phyloP scores from a whole-genome alignment of 2,888 invertebrate genomes.

The Muschampia plurimacula region DNA sequence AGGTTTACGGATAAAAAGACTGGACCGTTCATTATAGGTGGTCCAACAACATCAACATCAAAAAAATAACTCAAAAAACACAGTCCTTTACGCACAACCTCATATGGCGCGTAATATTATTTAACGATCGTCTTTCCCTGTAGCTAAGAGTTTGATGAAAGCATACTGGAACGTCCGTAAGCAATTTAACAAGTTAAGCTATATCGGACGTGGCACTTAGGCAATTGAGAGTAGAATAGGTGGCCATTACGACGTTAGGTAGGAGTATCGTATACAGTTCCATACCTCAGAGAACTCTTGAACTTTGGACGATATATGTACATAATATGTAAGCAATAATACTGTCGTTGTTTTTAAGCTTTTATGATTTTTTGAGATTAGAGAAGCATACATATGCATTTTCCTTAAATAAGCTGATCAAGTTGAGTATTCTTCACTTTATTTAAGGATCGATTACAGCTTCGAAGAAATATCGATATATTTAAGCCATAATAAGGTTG shows the following conservation, averaged over 20 bases:
- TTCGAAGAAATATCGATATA: too few species aligned
- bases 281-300: not conserved
- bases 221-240: not conserved
- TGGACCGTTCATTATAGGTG: too few species aligned
- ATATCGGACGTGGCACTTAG: slow-evolving; percentile 5
- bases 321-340: not conserved
- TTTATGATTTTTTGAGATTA: too few species aligned
- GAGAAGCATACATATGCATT: too few species aligned
- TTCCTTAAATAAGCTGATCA: too few species aligned
- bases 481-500: too few species aligned
- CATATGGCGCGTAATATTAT: too few species aligned
- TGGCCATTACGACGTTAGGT: not conserved
- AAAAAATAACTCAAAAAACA: not conserved
- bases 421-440: too few species aligned
- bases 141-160: slow-evolving; percentile 3
- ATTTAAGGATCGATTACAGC: too few species aligned
- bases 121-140: not conserved
- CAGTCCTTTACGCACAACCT: not conserved
- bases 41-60: too few species aligned
- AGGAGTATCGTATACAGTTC: not conserved
- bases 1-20: too few species aligned
- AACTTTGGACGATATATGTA: not conserved
- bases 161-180: not conserved
- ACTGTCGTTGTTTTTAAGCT: too few species aligned
- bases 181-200: not conserved